Conservation (phyloP, 1,140 invertebrate species). For the Calliphora vicina region DNA sequence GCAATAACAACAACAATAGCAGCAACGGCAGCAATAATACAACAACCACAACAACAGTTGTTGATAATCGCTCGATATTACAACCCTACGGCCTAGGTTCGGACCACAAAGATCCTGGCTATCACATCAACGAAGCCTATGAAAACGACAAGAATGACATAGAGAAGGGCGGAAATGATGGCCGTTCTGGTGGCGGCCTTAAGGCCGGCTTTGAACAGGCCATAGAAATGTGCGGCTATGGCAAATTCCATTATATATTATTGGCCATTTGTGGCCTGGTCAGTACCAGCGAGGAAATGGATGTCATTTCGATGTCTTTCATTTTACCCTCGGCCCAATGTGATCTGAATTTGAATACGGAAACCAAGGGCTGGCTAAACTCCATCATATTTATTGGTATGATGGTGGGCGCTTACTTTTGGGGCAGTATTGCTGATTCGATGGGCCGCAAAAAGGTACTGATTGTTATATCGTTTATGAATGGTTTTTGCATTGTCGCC, state of each 20-base stretch:
- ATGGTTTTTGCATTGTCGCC: conserved; percentile 85
- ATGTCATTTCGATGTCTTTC: conserved; percentile 94
- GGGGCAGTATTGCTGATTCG: conserved; percentile 89
- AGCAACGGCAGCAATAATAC: conserved; percentile 79
- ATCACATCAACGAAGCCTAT: conserved; percentile 58
- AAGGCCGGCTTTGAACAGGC: conserved; percentile 84
- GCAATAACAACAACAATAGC: conserved; percentile 75
- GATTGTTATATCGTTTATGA: conserved; percentile 88
- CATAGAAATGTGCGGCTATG: conserved; percentile 87
- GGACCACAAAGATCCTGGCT: conserved; percentile 51
- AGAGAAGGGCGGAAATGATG: conserved; percentile 46
- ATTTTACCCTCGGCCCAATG: conserved; percentile 91
- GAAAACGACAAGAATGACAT: conserved; percentile 55
- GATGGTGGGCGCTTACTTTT: conserved; percentile 91
- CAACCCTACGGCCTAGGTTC: conserved; percentile 56
- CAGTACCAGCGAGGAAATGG: conserved; percentile 94
- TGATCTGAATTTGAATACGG: conserved; percentile 85
- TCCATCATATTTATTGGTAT: conserved; percentile 88
- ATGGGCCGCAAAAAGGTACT: conserved; percentile 85
- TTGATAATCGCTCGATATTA: conserved; percentile 59
- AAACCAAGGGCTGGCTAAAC: conserved; percentile 88
- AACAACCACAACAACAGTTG: conserved; percentile 71
- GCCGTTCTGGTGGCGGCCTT: conserved; percentile 64
- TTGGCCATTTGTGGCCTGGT: conserved; percentile 90
- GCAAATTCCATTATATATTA: conserved; percentile 89